These are phyloP conservation scores for Ephydatia muelleri DNA, from an alignment of 37 sponge, comb jelly and placozoan genomes.

Conservation along the genomic window DNA sequence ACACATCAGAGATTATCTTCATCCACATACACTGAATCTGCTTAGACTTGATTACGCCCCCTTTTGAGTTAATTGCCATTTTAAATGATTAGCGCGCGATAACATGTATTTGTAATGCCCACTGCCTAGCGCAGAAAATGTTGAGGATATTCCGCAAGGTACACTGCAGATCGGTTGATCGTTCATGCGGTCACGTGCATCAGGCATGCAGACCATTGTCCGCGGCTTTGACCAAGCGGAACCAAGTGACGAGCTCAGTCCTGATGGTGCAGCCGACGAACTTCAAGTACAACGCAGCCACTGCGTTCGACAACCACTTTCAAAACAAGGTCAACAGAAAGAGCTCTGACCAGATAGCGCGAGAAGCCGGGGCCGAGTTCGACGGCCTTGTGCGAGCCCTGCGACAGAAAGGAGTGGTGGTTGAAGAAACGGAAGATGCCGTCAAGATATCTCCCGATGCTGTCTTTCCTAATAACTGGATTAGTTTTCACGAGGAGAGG, in stretches of 20 bases:
- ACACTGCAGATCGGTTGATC: too few species aligned
- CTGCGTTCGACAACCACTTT: constrained; percentile 62
- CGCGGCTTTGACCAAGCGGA: too few species aligned
- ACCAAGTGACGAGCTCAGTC: constrained; percentile 49
- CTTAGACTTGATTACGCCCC: too few species aligned
- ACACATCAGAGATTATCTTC: too few species aligned
- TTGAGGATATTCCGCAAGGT: too few species aligned
- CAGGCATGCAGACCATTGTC: too few species aligned
- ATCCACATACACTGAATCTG: too few species aligned
- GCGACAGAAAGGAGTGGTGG: constrained; percentile 13
- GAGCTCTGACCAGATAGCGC: background rate
- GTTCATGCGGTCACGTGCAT: too few species aligned
- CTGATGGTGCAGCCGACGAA: constrained; percentile 62
- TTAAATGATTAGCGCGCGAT: too few species aligned
- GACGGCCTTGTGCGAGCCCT: constrained; percentile 41
- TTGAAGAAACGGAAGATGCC: constrained; percentile 47
- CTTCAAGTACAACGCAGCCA: constrained; percentile 57
- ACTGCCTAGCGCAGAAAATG: too few species aligned
- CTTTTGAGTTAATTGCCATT: too few species aligned
- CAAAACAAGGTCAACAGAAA: constrained; percentile 37
- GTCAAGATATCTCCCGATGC: constrained; percentile 46
- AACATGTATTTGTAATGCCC: too few species aligned
- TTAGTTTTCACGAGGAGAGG: constrained; percentile 47
- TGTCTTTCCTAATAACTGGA: constrained; percentile 85
- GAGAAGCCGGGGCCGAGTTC: constrained; percentile 58